Base-by-base conservation (phyloP, 92 coral and sea anemone genomes). In the Zoanthus solanderi region DNA sequence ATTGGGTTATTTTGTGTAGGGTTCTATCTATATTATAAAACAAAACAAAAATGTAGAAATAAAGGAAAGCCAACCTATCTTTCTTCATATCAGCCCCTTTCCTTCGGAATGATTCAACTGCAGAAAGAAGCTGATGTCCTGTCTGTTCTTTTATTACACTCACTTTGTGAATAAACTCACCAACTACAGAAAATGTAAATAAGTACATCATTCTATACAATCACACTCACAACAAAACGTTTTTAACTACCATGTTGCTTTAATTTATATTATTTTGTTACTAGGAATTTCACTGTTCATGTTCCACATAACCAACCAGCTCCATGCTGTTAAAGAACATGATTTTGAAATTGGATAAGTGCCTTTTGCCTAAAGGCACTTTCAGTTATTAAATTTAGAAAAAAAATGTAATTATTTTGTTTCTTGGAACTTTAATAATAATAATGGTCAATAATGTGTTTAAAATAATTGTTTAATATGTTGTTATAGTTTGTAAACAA, bases 131-230 rank as follows among this genome's bases (percentile, higher is more conserved):
- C 76, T 92, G 96, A 68, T 96, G 89, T 31, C 95, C 99, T 69
- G 92, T 83, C 83, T 97, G 99, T 78, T 97, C 98, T 67, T 94
- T 97, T 7, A 92, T 86, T 58, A 92, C 31, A 54, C 97, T 92
- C 29, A 97, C 91, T 85, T 97, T 97, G 88, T 93, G 90, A 66
- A 94, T 90, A 88, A 97, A 97, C 45, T 97, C 99, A 47, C 98
- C 97, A 85, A 90, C 99, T 97, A 66, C 9, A 85, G 68, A 80
- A 9, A 16, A 46, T 6, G 16, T 0, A 17, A 4, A 58, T 17
- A 0, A 58, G 14, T 7, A 5, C 0, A n/a, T 63, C 69, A 63
- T 17, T 16, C 23, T 4, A 61, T 3, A 50, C 6, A 50, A 50
- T 13, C 69, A 16, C 18, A 37, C 42, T 37, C 42, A 37, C 42